Evolutionary conservation across 2,797 vertebrate genomes (phyloP).

Genomic region (Urosaurus nigricauda): DNA sequence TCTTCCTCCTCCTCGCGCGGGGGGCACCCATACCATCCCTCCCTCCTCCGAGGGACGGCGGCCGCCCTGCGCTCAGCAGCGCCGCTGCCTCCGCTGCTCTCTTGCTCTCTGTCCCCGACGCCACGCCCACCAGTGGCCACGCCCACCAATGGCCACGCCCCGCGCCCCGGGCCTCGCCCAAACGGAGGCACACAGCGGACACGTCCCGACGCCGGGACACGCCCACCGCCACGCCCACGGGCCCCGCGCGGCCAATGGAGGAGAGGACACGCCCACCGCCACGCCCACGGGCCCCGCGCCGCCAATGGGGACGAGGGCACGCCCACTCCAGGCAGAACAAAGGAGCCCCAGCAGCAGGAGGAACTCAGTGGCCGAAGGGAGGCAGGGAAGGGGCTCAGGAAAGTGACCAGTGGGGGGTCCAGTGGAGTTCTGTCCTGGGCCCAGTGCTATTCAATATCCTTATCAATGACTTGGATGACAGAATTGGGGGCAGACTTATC

Average conservation of each 20-base stretch:
- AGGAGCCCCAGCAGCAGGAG: too few species aligned
- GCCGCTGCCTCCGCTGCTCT: too few species aligned
- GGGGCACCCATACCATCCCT: too few species aligned
- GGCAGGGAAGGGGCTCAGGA: too few species aligned
- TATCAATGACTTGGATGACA: too few species aligned
- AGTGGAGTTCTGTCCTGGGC: too few species aligned
- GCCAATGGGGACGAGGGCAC: not conserved
- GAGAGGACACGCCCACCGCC: not conserved
- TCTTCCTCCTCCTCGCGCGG: too few species aligned
- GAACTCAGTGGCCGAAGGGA: too few species aligned
- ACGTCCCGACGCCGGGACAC: not conserved
- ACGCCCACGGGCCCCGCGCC: not conserved
- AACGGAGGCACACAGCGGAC: not conserved
- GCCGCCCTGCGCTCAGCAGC: too few species aligned
- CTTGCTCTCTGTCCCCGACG: accelerated
- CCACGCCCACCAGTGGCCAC: not conserved
- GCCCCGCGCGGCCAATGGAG: not conserved
- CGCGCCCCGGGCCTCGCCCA: not conserved
- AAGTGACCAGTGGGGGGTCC: too few species aligned
- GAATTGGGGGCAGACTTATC: too few species aligned
- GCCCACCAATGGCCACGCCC: not conserved
- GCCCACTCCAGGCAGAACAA: not conserved
- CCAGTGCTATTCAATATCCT: too few species aligned
- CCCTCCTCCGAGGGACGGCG: not conserved
- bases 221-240: not conserved